Evolutionary conservation across 2,797 vertebrate species (phyloP), one percentile per base, ranked within the genome.

Genomic region (Acridotheres tristis): DNA sequence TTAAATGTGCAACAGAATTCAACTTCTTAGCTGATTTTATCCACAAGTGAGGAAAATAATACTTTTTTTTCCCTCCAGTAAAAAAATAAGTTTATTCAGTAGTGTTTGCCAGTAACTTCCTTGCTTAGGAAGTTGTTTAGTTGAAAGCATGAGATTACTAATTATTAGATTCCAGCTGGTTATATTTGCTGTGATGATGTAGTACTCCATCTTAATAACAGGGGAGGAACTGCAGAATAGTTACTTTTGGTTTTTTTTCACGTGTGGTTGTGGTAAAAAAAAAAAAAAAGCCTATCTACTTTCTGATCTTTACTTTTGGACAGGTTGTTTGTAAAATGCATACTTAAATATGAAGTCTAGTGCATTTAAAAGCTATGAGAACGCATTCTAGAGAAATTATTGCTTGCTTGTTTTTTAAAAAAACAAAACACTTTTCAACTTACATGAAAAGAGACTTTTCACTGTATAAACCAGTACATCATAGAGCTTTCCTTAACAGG

Each of bases 401-500:
- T 84, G 25, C 30, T 93, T 89, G 27, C 47, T 92, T 90, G 18
- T 57, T 93, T 61, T 75, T 4, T 11, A 3, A 32, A 55, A 54
- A 83, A 71, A 9, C 62, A 69, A 12, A 73, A 2, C 27, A 55
- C 36, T 66, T 82, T 95, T 74, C 22, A n/a, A 7, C 68, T 91
- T 87, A 61, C 26, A 51, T 69, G 58, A 76, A 16, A 53, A 85
- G 61, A 96, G 61, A 79, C 82, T 91, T 97, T 95, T 62, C 43
- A 61, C 84, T 77, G 94, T 92, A 34, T 23, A 89, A 96, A 79
- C 73, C 68, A 81, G 80, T 30, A 88, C 75, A 51, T 88, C 79
- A 73, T 89, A 91, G 97, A 94, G 95, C 96, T 97, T 97, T 97
- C 97, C 96, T 97, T 96, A 97, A 97, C 97, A 98, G 98, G 98